Conservation (phyloP, 2,113 vertebrate species). For the Dolichotis patagonum region DNA sequence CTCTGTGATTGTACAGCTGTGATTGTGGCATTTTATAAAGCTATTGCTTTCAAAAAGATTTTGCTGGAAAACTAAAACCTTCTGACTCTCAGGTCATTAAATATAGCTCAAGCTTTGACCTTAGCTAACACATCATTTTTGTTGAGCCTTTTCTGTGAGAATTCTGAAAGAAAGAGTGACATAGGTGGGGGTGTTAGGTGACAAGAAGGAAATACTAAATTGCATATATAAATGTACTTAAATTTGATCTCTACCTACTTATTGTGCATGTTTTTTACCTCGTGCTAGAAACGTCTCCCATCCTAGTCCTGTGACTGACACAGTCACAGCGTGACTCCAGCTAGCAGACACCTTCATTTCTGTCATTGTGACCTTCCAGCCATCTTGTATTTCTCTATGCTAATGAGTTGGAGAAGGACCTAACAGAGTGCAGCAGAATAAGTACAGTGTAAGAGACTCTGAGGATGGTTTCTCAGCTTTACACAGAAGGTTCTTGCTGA, state of each 20-base stretch:
- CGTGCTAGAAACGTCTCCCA: not conserved
- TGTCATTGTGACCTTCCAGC: not conserved
- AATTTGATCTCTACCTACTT: constrained; percentile 29
- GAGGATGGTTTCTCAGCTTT: not conserved
- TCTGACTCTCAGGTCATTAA: not conserved
- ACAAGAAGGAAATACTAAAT: not conserved
- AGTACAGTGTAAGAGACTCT: not conserved
- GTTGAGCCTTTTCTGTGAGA: not conserved
- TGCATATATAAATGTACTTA: not conserved
- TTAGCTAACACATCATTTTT: constrained; percentile 9
- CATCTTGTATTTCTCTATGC: not conserved
- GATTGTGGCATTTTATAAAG: constrained; percentile 45
- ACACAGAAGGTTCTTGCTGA: not conserved
- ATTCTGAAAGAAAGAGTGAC: not conserved
- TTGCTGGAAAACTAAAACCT: constrained; percentile 32
- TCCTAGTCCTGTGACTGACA: constrained; percentile 41
- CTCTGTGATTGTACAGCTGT: not conserved
- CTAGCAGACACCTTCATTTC: not conserved
- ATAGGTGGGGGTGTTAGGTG: not conserved
- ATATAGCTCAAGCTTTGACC: constrained; percentile 50
- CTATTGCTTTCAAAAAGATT: constrained; percentile 26
- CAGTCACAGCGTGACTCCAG: not conserved
- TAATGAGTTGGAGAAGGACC: not conserved
- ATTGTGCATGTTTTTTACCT: not conserved
- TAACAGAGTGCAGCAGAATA: not conserved